Conservation (phyloP, 1,140 invertebrate genomes). For the Ceratosolen fusciceps region DNA sequence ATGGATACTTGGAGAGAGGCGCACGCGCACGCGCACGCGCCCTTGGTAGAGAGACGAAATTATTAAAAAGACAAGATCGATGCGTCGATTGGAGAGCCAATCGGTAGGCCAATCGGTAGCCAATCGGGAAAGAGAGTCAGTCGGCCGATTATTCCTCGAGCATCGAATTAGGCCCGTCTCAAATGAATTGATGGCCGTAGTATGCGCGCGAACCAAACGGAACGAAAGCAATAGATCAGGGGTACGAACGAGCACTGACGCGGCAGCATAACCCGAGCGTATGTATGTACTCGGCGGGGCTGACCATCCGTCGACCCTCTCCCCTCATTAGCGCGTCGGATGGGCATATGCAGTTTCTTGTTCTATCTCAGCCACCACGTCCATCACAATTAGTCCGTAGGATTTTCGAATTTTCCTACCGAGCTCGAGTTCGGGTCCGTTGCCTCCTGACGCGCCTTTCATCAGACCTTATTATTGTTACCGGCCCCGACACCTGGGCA, state of each 20-base stretch:
- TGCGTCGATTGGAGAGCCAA: background rate
- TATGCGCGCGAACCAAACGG: slow-evolving; percentile 31
- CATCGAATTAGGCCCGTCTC: slow-evolving; percentile 57
- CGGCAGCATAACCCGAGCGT: slow-evolving; percentile 63
- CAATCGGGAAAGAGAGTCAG: background rate
- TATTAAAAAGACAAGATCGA: background rate
- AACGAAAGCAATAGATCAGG: slow-evolving; percentile 64
- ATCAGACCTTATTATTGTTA: background rate
- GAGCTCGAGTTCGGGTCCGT: background rate
- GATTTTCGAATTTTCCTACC: no score
- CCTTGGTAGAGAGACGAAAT: background rate
- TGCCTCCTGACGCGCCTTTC: background rate
- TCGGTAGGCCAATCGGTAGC: background rate
- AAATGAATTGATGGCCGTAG: slow-evolving; percentile 55
- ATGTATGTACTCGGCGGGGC: slow-evolving; percentile 67
- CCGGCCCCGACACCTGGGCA: background rate
- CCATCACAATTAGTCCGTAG: slow-evolving; percentile 32
- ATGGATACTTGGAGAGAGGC: no score
- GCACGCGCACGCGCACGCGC: no score
- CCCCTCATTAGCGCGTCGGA: slow-evolving; percentile 63
- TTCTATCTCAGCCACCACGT: slow-evolving; percentile 33
- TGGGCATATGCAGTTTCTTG: slow-evolving; percentile 45
- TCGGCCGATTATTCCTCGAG: slow-evolving; percentile 16
- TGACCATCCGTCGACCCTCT: slow-evolving; percentile 43
- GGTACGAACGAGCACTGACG: slow-evolving; percentile 57